These are phyloP conservation scores for Malacoraja senta DNA, from an alignment of 2,797 vertebrate species.

Conservation along the genomic window DNA sequence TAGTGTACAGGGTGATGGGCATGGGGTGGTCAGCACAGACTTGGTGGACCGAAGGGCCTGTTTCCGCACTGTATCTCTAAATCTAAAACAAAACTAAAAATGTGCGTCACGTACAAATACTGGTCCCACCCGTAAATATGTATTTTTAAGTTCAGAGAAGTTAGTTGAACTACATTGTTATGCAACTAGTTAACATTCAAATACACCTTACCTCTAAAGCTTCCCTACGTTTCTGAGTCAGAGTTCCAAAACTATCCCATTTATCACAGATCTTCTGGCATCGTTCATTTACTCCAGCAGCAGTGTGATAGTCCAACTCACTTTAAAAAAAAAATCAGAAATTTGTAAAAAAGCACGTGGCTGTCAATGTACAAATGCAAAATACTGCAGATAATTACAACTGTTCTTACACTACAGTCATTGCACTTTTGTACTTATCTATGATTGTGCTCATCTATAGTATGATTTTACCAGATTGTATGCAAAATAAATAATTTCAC, in stretches of 20 bases:
- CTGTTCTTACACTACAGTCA: no score
- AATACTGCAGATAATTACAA: background rate
- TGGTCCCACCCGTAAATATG: no score
- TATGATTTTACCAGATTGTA: no score
- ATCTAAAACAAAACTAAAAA: no score
- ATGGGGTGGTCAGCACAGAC: no score
- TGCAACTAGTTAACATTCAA: background rate
- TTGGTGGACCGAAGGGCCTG: no score
- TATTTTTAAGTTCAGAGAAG: background rate
- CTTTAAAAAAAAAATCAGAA: constrained; percentile 52
- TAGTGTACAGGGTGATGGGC: no score
- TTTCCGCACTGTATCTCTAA: no score
- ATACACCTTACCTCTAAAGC: constrained; percentile 73
- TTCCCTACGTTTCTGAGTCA: constrained; percentile 93
- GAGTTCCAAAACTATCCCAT: constrained; percentile 90
- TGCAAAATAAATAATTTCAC: no score
- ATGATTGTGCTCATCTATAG: no score
- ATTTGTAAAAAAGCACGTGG: background rate
- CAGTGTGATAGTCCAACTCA: constrained; percentile 89
- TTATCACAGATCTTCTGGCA: constrained; percentile 97
- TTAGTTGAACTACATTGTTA: background rate
- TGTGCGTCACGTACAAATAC: background rate
- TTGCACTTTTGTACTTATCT: no score
- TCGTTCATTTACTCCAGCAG: constrained; percentile 81
- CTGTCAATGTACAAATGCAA: background rate